Percentiles rank a stretch among this genome's conserved stretches.
Conservation (phyloP, 2,113 vertebrate genomes). For the Scopus umbretta region DNA sequence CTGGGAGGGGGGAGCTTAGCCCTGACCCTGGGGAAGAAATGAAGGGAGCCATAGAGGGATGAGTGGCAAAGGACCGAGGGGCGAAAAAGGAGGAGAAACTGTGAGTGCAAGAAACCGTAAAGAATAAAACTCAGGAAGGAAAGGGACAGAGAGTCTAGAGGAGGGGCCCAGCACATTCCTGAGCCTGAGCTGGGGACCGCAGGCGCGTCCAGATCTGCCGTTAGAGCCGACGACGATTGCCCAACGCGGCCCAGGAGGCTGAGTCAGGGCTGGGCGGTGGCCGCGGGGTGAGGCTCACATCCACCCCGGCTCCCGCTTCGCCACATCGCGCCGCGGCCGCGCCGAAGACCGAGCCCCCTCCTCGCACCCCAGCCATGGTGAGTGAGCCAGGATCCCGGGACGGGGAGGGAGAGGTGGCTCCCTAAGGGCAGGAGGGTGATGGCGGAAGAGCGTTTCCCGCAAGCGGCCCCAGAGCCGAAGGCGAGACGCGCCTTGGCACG, state of each 20-base stretch:
- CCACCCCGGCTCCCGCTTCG: neutral
- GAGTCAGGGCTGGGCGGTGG: neutral
- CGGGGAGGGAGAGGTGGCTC: fast-evolving
- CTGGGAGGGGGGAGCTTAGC: too few relatives aligned
- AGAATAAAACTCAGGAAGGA: fast-evolving
- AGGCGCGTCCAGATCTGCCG: neutral
- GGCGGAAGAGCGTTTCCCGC: fast-evolving
- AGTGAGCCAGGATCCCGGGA: neutral
- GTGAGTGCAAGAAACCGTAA: fast-evolving
- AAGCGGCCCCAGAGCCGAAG: neutral
- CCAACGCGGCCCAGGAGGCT: neutral
- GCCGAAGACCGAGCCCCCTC: neutral
- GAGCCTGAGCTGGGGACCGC: neutral
- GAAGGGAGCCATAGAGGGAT: fast-evolving
- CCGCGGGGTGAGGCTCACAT: neutral
- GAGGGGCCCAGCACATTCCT: neutral
- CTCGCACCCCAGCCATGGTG: neutral
- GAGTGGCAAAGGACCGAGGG: fast-evolving
- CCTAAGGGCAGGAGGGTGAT: fast-evolving
- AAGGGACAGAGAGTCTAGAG: fast-evolving
- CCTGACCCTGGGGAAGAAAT: too few relatives aligned
- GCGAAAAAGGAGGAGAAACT: neutral
- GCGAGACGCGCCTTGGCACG: fast-evolving
- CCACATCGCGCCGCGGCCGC: fast-evolving
- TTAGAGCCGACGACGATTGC: neutral